Percentiles rank a stretch among this genome's conserved stretches.
phyloP scores from a whole-genome alignment of 2,888 invertebrate species.

The Sesia apiformis region DNA sequence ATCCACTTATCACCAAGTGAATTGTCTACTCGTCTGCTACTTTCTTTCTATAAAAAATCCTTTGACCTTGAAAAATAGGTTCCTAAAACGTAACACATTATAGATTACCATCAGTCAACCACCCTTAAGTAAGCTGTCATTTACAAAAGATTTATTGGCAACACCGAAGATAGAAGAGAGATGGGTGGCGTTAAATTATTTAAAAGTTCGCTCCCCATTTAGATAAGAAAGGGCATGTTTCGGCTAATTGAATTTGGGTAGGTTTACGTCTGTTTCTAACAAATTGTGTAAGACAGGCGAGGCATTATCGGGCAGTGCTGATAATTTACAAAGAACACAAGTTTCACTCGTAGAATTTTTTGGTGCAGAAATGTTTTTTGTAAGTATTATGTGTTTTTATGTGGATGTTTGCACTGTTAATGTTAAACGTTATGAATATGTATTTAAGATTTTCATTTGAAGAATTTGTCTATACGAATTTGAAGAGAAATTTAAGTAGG shows the following conservation, averaged over 20 bases:
- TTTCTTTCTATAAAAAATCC: too few relatives aligned
- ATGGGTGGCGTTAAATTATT: constrained; percentile 14
- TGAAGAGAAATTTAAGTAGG: too few relatives aligned
- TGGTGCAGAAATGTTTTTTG: neutral
- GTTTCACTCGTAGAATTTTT: neutral
- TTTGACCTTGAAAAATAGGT: too few relatives aligned
- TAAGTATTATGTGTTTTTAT: neutral
- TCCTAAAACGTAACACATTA: too few relatives aligned
- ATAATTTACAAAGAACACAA: neutral
- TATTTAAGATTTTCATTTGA: too few relatives aligned
- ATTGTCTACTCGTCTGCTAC: too few relatives aligned
- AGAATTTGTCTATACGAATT: too few relatives aligned
- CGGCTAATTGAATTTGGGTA: constrained; percentile 5
- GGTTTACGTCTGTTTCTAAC: neutral
- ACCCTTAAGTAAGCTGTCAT: neutral
- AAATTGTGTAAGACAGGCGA: constrained; percentile 1
- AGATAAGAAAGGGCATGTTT: neutral
- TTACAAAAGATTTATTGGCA: constrained; percentile 11
- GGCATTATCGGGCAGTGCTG: neutral
- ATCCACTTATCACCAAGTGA: too few relatives aligned
- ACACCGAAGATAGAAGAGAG: constrained; percentile 7
- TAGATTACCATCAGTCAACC: neutral
- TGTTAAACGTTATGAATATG: too few relatives aligned
- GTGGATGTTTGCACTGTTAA: too few relatives aligned
- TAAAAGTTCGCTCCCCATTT: neutral